Conservation (phyloP, 2,888 invertebrate genomes). For the Uloborus plumipes region DNA sequence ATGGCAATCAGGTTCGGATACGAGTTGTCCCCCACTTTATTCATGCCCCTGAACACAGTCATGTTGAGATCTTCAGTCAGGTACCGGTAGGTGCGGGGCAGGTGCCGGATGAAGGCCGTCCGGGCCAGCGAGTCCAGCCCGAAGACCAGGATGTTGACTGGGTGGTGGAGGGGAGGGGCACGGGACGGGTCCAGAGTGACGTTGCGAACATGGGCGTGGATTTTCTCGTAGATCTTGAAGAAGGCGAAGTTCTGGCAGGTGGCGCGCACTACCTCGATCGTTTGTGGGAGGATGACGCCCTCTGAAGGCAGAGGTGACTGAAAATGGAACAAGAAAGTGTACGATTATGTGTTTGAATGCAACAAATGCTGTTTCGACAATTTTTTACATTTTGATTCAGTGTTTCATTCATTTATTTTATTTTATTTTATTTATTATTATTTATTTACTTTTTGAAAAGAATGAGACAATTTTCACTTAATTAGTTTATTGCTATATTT, state of each 20-base stretch:
- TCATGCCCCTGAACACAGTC: constrained; percentile 83
- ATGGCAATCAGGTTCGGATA: constrained; percentile 90
- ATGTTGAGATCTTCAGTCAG: constrained; percentile 77
- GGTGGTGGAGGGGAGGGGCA: neutral
- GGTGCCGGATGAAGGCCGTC: constrained; percentile 85
- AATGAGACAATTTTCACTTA: no score
- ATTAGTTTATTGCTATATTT: no score
- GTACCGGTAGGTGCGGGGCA: constrained; percentile 80
- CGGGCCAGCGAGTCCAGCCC: constrained; percentile 90
- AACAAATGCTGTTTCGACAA: no score
- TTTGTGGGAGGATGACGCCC: neutral
- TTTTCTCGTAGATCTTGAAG: constrained; percentile 42
- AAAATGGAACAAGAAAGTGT: neutral
- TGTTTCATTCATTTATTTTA: no score
- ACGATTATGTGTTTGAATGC: no score
- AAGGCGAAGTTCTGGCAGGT: constrained; percentile 47
- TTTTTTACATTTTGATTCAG: no score
- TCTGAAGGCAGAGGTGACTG: constrained; percentile 12
- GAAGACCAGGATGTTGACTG: constrained; percentile 80
- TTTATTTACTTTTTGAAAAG: no score
- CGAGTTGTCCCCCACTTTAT: constrained; percentile 94
- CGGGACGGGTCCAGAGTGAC: neutral
- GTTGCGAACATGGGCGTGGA: constrained; percentile 34
- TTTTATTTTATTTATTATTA: no score
- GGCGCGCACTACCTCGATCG: constrained; percentile 29